Evolutionary conservation across 2,888 invertebrate genomes (phyloP).

Genomic region (Pachydiplax longipennis): DNA sequence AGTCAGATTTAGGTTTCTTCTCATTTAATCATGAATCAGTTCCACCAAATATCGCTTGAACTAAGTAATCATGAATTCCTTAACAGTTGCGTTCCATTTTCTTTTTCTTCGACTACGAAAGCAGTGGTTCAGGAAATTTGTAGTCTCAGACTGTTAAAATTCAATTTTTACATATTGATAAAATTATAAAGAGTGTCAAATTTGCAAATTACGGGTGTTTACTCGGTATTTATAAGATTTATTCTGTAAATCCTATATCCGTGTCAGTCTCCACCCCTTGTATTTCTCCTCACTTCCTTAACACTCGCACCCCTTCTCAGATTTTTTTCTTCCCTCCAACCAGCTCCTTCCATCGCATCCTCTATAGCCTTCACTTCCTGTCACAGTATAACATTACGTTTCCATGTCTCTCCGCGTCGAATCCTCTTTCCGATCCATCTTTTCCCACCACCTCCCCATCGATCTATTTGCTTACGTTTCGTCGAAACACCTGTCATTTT

Average conservation of each 20-base stretch:
- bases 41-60: too few species aligned
- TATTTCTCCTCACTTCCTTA: background rate
- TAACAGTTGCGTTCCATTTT: too few species aligned
- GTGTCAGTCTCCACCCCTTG: background rate
- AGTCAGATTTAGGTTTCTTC: too few species aligned
- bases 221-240: too few species aligned
- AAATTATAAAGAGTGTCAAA: too few species aligned
- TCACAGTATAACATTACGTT: conserved; percentile 17
- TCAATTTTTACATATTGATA: too few species aligned
- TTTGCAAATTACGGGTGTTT: too few species aligned
- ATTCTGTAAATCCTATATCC: background rate
- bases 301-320: conserved; percentile 54
- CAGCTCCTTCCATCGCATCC: background rate
- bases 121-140: too few species aligned
- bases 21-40: too few species aligned
- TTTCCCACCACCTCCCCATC: background rate
- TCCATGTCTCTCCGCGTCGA: conserved; percentile 47
- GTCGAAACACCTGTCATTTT: background rate
- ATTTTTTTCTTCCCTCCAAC: conserved; percentile 50
- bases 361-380: background rate
- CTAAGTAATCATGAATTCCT: too few species aligned
- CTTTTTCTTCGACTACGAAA: too few species aligned
- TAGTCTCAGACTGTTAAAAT: too few species aligned
- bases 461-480: conserved; percentile 46
- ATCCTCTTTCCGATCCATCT: conserved; percentile 25